These are phyloP conservation scores for Actinostola sp. DNA, from an alignment of 92 coral and sea anemone genomes.

Conservation along the genomic window DNA sequence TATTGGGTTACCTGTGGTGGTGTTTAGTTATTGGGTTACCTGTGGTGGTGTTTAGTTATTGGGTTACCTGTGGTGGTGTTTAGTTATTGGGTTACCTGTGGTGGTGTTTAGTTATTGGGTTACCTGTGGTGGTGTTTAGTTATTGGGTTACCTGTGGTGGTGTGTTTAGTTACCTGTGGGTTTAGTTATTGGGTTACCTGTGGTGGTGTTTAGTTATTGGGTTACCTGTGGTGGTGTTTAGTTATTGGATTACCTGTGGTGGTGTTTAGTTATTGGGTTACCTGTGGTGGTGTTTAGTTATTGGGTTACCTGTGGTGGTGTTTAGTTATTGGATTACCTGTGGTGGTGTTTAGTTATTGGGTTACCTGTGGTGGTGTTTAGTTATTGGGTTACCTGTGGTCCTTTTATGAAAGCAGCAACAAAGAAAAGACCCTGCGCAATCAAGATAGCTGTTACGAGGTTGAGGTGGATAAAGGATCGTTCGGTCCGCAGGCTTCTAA, in stretches of 20 bases:
- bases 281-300: neutral
- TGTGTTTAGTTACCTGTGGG: too few relatives aligned
- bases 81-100: too few relatives aligned
- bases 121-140: slow-evolving; percentile 23
- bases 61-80: slow-evolving; percentile 40
- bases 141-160: slow-evolving; percentile 30
- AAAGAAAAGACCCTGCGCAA: slow-evolving; percentile 64
- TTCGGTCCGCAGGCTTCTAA: slow-evolving; percentile 75
- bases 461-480: slow-evolving; percentile 70
- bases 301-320: slow-evolving; percentile 28
- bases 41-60: neutral
- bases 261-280: too few relatives aligned
- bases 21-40: too few relatives aligned
- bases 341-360: slow-evolving; percentile 8
- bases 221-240: too few relatives aligned
- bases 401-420: slow-evolving; percentile 42
- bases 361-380: neutral
- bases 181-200: slow-evolving; percentile 2
- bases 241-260: slow-evolving; percentile 27
- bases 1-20: slow-evolving; percentile 35
- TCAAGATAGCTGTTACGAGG: slow-evolving; percentile 69
- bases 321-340: slow-evolving; percentile 1
- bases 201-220: too few relatives aligned
- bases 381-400: slow-evolving; percentile 29
- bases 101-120: neutral